A percentile compares a stretch with the other conserved stretches of the same genome.
Evolutionary conservation across 2,113 vertebrate species (phyloP).

Genomic region (Nothoprocta pentlandii): DNA sequence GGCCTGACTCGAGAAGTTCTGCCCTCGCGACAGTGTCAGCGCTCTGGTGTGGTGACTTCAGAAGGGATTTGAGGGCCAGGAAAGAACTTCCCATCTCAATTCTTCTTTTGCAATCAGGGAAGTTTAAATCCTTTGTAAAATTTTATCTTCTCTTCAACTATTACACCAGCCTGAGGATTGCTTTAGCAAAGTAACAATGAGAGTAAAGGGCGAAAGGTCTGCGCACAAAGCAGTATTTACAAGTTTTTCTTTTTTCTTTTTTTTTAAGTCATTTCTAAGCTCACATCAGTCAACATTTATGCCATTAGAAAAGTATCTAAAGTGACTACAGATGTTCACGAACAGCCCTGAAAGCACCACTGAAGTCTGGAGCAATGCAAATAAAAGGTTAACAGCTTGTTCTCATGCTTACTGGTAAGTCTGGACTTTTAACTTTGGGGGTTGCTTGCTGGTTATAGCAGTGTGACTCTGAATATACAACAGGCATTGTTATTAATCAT

Average conservation of each 20-base stretch:
- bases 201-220: conserved; percentile 7
- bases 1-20: conserved; percentile 48
- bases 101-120: neutral
- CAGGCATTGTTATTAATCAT: neutral
- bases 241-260: neutral
- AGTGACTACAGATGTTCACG: conserved; percentile 8
- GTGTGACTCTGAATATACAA: neutral
- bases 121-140: conserved; percentile 14
- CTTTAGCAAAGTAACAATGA: neutral
- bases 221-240: neutral
- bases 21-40: conserved; percentile 22
- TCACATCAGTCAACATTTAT: neutral
- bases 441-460: neutral
- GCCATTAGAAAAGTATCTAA: neutral
- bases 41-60: neutral
- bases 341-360: conserved; percentile 25
- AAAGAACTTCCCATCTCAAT: neutral
- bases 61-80: conserved; percentile 37
- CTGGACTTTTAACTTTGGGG: neutral
- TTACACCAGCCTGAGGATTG: neutral
- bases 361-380: conserved; percentile 54
- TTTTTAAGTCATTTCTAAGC: neutral
- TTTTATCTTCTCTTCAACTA: neutral
- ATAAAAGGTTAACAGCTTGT: conserved; percentile 8
- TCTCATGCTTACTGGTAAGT: conserved; percentile 74